Base-by-base conservation (phyloP, 2,797 vertebrate genomes). In the Chromobotia macracanthus region DNA sequence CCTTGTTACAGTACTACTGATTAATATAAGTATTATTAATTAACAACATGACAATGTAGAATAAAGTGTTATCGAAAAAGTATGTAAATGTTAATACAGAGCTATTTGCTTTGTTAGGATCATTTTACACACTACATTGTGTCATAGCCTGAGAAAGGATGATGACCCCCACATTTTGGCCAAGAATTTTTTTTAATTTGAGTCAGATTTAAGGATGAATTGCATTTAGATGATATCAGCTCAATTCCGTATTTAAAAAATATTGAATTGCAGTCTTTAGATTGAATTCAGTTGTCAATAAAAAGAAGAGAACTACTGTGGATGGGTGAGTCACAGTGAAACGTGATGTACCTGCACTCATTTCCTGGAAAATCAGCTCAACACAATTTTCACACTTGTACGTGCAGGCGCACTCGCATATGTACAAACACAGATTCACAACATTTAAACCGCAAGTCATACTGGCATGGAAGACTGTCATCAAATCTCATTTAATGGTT, bases 311-410 rank as follows among this genome's bases (percentile, higher is more conserved):
- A 50, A 35, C 51, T 5, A 46, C 9, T 19, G 10, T 44, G 53
- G 10, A 61, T 19, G 19, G 1, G 23, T 74, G 69, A 84, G 46
- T 82, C 72, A 76, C 28, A 69, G 1, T 44, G 56, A 84, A 76
- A 79, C 31, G 18, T 72, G 58, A 55, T 58, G 67, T 46, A 78
- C 55, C n/a, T 65, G 48, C 53, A 66, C 51, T 65, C 65, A 73
- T 50, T 76, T 79, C 81, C 79, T 69, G 75, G 51, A 82, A 67
- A 25, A 46, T 69, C 21, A 41, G 19, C 25, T 48, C 73, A 13
- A 23, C 64, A 50, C 46, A 77, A 69, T 68, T 77, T 80, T 67
- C 72, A 28, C 31, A 3, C 19, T 60, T 19, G 1, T 38, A 31
- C n/a, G 8, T 56, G 23, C 11, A 28, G 48, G 48, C 13, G 19